Conservation (phyloP, 2,797 vertebrate species). For the Enteromius afrohamiltoni region DNA sequence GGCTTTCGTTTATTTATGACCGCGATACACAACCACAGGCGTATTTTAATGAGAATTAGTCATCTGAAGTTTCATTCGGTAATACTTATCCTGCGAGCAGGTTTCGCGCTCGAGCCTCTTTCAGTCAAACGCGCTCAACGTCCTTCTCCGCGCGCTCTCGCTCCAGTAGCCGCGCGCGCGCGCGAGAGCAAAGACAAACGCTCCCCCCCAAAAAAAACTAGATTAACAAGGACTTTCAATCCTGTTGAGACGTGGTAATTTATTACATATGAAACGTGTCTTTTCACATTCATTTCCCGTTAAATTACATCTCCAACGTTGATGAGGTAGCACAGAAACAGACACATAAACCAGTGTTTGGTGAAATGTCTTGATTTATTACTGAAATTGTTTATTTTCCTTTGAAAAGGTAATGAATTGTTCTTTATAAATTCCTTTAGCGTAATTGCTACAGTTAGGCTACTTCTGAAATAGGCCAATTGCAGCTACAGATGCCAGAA, state of each 20-base stretch:
- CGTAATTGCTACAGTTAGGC: not conserved
- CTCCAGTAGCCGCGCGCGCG: not conserved
- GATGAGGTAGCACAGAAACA: too few relatives aligned
- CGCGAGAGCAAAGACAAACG: not conserved
- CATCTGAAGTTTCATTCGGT: not conserved
- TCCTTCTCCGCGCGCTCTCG: constrained; percentile 36
- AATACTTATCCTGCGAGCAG: constrained; percentile 5
- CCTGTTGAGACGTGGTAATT: not conserved
- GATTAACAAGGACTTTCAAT: not conserved
- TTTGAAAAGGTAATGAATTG: not conserved
- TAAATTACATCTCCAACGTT: not conserved
- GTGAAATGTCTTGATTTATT: not conserved
- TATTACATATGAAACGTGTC: too few relatives aligned
- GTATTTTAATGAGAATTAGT: not conserved
- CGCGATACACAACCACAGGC: not conserved
- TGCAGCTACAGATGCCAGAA: not conserved
- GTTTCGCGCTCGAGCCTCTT: constrained; percentile 34
- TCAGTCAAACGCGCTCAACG: constrained; percentile 40
- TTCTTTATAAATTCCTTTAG: not conserved
- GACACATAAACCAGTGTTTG: not conserved
- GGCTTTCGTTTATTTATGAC: not conserved
- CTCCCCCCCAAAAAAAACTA: not conserved
- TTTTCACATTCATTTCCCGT: not conserved
- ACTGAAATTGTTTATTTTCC: not conserved
- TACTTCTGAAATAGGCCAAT: too few relatives aligned